Base-by-base conservation (phyloP, 2,113 vertebrate genomes). In the Otocyon megalotis region DNA sequence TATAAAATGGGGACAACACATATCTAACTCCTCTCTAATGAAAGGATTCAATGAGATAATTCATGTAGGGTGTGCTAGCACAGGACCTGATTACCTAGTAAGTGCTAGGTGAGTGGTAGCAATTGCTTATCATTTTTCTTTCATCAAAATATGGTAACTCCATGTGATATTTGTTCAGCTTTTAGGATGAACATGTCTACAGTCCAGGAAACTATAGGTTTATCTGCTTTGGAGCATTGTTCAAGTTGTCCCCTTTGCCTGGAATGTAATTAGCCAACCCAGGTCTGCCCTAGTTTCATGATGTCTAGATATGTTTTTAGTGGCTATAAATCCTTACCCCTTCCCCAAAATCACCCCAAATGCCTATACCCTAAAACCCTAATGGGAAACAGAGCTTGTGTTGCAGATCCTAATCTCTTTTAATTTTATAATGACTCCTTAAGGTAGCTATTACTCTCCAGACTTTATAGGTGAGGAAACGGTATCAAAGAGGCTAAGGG, bases 271-370 rank as follows among this genome's bases (percentile, higher is more conserved):
- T 56, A 69, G 30, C 28, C 15, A 35, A 69, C 62, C 16, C 20
- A 43, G 16, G 11, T 35, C 37, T 56, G 53, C 53, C 65, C 53
- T 90, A 30, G 53, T 82, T 95, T 87, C 77, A 50, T 76, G 58
- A 63, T 63, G 24, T 48, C n/a, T 90, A 83, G 81, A 91, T 62
- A 90, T 93, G 35, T 71, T 85, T 96, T 30, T 58, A 77, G 7
- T 43, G 37, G 37, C 37, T 53, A 10, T 5, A 8, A 16, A 22
- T 76, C 67, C 56, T 8, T 56, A 32, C 43, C 17, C 30, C 20
- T 50, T 69, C 76, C 85, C 71, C 54, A 63, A 15, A 17, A 35
- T 71, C 77, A 43, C 9, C 19, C 50, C 26, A 22, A 67, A 50
- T 72, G 14, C 63, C 15, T 60, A 13, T 15, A 28, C 26, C n/a